A percentile compares a stretch with the other conserved stretches of the same genome.
These are phyloP conservation scores for Archips xylosteana DNA, from an alignment of 2,888 invertebrate species.

Conservation along the genomic window DNA sequence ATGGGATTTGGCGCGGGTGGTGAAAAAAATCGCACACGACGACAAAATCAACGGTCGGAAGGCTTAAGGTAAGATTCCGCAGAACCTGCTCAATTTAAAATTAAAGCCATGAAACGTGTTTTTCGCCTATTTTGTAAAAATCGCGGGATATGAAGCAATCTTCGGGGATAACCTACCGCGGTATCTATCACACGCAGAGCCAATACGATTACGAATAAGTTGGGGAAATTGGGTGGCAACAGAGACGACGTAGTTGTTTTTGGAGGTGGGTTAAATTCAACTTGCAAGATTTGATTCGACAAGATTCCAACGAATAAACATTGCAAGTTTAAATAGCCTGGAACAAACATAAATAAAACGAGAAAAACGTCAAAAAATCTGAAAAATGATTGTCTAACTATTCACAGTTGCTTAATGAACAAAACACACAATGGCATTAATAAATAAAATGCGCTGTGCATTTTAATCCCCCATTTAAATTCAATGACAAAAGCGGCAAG, in stretches of 20 bases:
- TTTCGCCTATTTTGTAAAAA: constrained; percentile 85
- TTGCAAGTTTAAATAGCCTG: too few relatives aligned
- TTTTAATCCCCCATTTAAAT: constrained; percentile 85
- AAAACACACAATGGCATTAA: constrained; percentile 77
- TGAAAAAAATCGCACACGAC: constrained; percentile 65
- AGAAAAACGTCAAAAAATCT: constrained; percentile 45
- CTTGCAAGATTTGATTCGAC: too few relatives aligned
- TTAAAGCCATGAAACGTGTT: constrained; percentile 86
- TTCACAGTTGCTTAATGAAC: constrained; percentile 76
- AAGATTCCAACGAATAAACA: too few relatives aligned
- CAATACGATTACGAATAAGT: constrained; percentile 46
- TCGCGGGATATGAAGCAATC: constrained; percentile 82
- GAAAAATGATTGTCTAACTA: constrained; percentile 43
- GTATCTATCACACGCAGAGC: constrained; percentile 48
- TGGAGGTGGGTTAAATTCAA: too few relatives aligned
- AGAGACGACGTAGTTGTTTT: not conserved
- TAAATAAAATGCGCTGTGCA: constrained; percentile 78
- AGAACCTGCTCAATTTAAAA: constrained; percentile 85
- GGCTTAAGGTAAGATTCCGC: constrained; percentile 81
- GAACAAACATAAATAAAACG: too few relatives aligned
- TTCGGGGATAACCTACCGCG: constrained; percentile 73
- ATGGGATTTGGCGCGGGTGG: constrained; percentile 64
- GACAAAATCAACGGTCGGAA: constrained; percentile 70
- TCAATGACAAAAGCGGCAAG: constrained; percentile 80
- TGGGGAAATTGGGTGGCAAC: constrained; percentile 3